Evolutionary conservation across 2,797 vertebrate species (phyloP).

Genomic region (Galagoides demidoff): DNA sequence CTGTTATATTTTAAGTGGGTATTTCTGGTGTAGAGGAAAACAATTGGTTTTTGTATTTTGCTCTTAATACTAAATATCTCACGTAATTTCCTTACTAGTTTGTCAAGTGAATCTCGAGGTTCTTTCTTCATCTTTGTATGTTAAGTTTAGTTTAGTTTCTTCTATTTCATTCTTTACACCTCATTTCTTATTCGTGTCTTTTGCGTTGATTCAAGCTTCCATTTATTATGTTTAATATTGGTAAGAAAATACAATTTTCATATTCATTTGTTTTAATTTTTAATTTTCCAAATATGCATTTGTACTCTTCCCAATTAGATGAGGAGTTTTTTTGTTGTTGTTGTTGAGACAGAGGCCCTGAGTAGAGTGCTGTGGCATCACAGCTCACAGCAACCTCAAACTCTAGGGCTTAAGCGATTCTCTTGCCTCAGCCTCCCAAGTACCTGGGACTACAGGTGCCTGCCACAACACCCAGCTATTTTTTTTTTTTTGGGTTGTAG

Average conservation of each 20-base stretch:
- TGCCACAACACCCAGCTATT: no score
- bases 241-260: neutral
- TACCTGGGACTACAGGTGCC: no score
- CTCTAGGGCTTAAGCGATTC: no score
- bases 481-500: no score
- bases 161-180: neutral
- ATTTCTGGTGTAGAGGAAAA: neutral
- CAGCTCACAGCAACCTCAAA: no score
- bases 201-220: neutral
- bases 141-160: neutral
- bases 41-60: neutral
- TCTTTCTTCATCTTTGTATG: neutral
- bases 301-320: neutral
- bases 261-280: slow-evolving; percentile 33
- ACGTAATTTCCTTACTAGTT: neutral
- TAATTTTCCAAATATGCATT: neutral
- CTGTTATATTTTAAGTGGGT: neutral
- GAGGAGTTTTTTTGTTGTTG: neutral
- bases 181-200: neutral
- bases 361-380: no score
- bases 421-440: no score
- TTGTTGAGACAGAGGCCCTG: no score
- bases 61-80: neutral
- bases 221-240: neutral
- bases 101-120: neutral